A percentile compares a stretch with the other conserved stretches of the same genome.
phyloP scores from a whole-genome alignment of 2,888 invertebrate species.

The Cremastobaeus sp. region DNA sequence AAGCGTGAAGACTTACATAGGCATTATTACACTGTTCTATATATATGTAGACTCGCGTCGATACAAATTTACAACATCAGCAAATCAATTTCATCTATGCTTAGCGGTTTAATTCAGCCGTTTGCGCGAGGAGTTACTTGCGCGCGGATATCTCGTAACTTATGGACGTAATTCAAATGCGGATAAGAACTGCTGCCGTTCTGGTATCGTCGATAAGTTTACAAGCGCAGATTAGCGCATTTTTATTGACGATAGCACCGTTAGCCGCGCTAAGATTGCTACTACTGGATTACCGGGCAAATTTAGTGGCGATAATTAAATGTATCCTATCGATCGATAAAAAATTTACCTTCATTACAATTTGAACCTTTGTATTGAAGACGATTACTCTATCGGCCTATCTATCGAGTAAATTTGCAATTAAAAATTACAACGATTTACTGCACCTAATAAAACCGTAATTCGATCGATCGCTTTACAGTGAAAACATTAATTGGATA shows the following conservation, averaged over 20 bases:
- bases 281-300: background rate
- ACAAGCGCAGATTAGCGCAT: constrained; percentile 25
- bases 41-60: constrained; percentile 20
- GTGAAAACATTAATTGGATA: no score
- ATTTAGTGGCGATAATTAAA: constrained; percentile 27
- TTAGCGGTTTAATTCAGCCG: constrained; percentile 18
- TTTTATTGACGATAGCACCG: constrained; percentile 21
- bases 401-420: no score
- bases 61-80: constrained; percentile 43
- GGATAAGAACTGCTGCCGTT: constrained; percentile 18
- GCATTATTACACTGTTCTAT: constrained; percentile 44
- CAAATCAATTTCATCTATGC: constrained; percentile 43
- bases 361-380: no score
- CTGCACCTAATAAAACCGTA: no score
- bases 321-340: background rate
- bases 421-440: no score
- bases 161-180: constrained; percentile 35
- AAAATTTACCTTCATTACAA: background rate
- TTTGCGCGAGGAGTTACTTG: constrained; percentile 6
- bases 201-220: constrained; percentile 23
- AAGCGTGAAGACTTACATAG: constrained; percentile 62
- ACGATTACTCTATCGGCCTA: no score
- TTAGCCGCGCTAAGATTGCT: constrained; percentile 11
- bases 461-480: no score
- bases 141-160: constrained; percentile 17